A percentile compares a stretch with the other conserved stretches of the same genome.
phyloP scores from a whole-genome alignment of 1,140 invertebrate species.

The Bombus breviceps region DNA sequence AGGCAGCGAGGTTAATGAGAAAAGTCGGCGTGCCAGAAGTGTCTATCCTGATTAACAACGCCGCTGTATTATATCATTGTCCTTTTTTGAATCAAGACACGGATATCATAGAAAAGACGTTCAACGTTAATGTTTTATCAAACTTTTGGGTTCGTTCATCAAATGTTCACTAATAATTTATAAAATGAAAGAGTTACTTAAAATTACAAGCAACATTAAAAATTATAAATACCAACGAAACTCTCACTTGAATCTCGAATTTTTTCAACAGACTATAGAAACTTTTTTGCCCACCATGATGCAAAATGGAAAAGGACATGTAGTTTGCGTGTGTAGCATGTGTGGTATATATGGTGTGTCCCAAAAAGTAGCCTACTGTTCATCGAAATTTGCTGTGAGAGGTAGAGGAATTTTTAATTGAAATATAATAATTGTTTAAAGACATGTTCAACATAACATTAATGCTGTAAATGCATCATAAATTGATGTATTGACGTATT shows the following conservation, averaged over 20 bases:
- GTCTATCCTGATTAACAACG: conserved; percentile 77
- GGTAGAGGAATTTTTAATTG: conserved; percentile 80
- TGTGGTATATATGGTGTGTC: conserved; percentile 92
- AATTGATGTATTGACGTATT: too few species aligned
- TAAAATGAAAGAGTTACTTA: not conserved
- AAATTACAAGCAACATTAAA: not conserved
- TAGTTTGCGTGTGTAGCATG: conserved; percentile 95
- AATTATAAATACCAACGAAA: not conserved
- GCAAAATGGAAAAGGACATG: conserved; percentile 91
- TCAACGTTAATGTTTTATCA: conserved; percentile 72
- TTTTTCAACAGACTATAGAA: conserved; percentile 85
- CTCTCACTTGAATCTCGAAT: not conserved
- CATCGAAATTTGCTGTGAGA: conserved; percentile 95
- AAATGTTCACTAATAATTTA: not conserved
- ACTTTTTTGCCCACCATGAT: conserved; percentile 95
- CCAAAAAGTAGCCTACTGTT: conserved; percentile 95
- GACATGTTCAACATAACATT: too few species aligned
- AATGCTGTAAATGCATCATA: too few species aligned
- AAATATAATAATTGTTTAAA: too few species aligned
- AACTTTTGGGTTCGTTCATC: conserved; percentile 74
- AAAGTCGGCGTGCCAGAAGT: conserved; percentile 71
- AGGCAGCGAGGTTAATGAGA: conserved; percentile 71
- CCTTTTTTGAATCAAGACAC: conserved; percentile 63
- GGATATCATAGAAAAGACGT: conserved; percentile 69
- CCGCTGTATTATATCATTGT: conserved; percentile 67